Percentiles rank a stretch among this genome's conserved stretches.
These are phyloP conservation scores for Microdon myrmicae DNA, from an alignment of 2,888 invertebrate species.

Conservation along the genomic window DNA sequence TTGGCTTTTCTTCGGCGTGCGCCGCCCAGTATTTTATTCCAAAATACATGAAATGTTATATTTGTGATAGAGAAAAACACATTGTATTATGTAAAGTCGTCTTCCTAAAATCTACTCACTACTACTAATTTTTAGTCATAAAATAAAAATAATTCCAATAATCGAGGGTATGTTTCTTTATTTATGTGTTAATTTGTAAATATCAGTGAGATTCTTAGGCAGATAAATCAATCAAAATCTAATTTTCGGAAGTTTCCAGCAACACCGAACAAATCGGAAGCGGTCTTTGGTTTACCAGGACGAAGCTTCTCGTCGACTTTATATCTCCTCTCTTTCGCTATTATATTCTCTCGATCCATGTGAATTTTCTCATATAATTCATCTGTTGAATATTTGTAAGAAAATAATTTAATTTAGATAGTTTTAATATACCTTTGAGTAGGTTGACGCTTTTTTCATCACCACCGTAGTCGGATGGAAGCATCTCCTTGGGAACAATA, in stretches of 20 bases:
- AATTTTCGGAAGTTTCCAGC: conserved; percentile 80
- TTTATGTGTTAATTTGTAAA: no score
- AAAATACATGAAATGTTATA: no score
- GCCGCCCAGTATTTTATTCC: no score
- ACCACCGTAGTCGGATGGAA: conserved; percentile 76
- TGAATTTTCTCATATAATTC: conserved; percentile 61
- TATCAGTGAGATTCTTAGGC: no score
- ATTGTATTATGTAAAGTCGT: no score
- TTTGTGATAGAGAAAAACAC: no score
- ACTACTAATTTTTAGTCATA: no score
- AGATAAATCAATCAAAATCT: conserved; percentile 74
- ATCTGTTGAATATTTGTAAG: conserved; percentile 65
- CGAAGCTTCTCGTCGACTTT: conserved; percentile 72
- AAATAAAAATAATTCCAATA: no score
- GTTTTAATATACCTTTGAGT: conserved; percentile 57
- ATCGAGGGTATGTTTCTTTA: no score
- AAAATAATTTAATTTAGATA: not conserved
- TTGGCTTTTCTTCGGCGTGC: no score
- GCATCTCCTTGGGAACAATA: conserved; percentile 69
- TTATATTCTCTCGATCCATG: conserved; percentile 65
- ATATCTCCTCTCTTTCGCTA: conserved; percentile 69
- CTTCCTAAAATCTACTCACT: no score
- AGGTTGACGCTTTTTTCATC: conserved; percentile 61
- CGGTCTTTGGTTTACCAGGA: conserved; percentile 73
- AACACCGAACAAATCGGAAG: conserved; percentile 72